Conservation (phyloP, 2,888 invertebrate species). For the Serrognathus titanus region DNA sequence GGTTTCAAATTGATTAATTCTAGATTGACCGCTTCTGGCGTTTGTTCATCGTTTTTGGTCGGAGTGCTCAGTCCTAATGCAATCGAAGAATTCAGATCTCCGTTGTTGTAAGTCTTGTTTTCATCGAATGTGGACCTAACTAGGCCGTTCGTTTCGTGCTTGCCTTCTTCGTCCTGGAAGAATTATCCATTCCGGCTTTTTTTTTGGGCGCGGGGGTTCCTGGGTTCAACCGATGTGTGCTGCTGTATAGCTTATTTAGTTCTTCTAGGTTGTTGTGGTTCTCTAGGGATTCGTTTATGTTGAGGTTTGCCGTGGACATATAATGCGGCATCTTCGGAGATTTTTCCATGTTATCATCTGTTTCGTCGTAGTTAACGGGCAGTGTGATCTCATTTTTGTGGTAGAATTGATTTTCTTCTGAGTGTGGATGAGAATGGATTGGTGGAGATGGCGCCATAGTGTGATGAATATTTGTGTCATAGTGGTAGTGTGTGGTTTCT, state of each 20-base stretch:
- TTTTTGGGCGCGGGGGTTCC: slow-evolving; percentile 31
- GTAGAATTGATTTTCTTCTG: slow-evolving; percentile 36
- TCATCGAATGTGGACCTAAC: slow-evolving; percentile 42
- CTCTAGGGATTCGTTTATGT: slow-evolving; percentile 43
- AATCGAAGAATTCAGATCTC: slow-evolving; percentile 38
- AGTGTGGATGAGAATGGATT: slow-evolving; percentile 14
- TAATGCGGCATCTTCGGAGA: slow-evolving; percentile 43
- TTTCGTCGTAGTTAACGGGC: slow-evolving; percentile 45
- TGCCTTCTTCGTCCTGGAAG: slow-evolving; percentile 47
- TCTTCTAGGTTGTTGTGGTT: slow-evolving; percentile 44
- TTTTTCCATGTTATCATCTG: slow-evolving; percentile 26
- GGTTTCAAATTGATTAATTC: slow-evolving; percentile 75
- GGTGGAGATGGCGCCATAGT: neutral
- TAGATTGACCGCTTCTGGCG: slow-evolving; percentile 71
- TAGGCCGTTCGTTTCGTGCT: slow-evolving; percentile 48
- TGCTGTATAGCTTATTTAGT: slow-evolving; percentile 46
- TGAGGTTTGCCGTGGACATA: slow-evolving; percentile 44
- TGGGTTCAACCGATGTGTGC: slow-evolving; percentile 43
- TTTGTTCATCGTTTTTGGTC: slow-evolving; percentile 38
- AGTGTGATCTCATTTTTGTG: slow-evolving; percentile 48
- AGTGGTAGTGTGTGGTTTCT: slow-evolving; percentile 24
- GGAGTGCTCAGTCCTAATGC: slow-evolving; percentile 35
- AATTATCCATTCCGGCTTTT: slow-evolving; percentile 50
- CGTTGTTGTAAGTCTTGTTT: slow-evolving; percentile 41
- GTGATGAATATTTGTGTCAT: slow-evolving; percentile 16